phyloP scores from a whole-genome alignment of 1,140 invertebrate genomes.

The Ceratosolen solmsi region DNA sequence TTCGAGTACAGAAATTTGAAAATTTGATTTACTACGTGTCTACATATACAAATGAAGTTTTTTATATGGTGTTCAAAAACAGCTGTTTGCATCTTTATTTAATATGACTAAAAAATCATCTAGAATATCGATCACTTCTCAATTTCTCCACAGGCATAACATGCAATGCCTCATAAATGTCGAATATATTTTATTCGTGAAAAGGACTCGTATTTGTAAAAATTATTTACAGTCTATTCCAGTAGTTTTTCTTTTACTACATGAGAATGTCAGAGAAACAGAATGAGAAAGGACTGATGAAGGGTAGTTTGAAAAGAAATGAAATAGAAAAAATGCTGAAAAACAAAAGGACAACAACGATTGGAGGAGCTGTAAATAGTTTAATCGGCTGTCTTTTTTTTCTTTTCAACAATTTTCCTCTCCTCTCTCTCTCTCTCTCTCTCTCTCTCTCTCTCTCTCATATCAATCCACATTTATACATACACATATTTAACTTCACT shows the following conservation, averaged over 20 bases:
- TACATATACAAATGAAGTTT: slow-evolving; percentile 52
- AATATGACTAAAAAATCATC: slow-evolving; percentile 34
- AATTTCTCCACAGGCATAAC: neutral
- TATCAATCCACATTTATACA: neutral
- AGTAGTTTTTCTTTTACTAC: neutral
- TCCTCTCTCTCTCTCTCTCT: neutral
- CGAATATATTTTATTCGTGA: slow-evolving; percentile 27
- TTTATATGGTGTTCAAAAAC: slow-evolving; percentile 38
- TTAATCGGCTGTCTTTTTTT: neutral
- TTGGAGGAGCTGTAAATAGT: neutral
- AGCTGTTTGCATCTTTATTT: slow-evolving; percentile 1
- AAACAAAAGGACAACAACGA: neutral
- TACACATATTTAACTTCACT: neutral
- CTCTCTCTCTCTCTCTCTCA: neutral
- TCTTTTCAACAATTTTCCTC: slow-evolving; percentile 17
- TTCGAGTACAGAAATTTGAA: slow-evolving; percentile 31
- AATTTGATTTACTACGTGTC: slow-evolving; percentile 27
- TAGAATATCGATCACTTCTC: slow-evolving; percentile 29
- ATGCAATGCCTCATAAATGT: slow-evolving; percentile 19
- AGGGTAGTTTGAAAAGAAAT: neutral
- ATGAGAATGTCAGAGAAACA: too few relatives aligned
- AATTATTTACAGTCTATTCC: slow-evolving; percentile 36
- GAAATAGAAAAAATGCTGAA: neutral
- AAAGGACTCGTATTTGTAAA: slow-evolving; percentile 22
- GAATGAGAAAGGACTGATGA: neutral